Percentiles rank a stretch among this genome's conserved stretches.
These are phyloP conservation scores for Arremon aurantiirostris DNA, from an alignment of 2,797 vertebrate species.

Conservation along the genomic window DNA sequence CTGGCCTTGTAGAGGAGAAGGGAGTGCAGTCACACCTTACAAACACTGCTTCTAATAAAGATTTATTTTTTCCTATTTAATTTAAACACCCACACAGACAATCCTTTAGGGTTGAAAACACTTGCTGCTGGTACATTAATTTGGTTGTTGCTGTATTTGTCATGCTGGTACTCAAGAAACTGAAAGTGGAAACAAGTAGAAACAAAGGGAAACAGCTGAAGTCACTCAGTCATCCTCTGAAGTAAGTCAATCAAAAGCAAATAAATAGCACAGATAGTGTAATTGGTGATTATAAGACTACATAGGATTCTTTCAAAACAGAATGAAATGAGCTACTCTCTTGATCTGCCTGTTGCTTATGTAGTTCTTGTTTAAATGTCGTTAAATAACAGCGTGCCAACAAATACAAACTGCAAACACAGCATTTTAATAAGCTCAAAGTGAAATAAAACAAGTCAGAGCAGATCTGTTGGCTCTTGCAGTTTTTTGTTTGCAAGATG, in stretches of 20 bases:
- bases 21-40: not conserved
- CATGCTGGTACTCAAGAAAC: not conserved
- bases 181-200: not conserved
- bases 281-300: not conserved
- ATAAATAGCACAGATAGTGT: not conserved
- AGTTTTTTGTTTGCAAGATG: constrained; percentile 20
- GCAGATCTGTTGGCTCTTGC: constrained; percentile 21
- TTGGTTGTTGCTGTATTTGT: not conserved
- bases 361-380: constrained; percentile 15
- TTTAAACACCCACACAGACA: not conserved
- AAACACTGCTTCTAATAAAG: not conserved
- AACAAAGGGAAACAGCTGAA: not conserved
- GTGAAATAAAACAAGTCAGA: constrained; percentile 51
- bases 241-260: constrained; percentile 9
- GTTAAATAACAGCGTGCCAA: constrained; percentile 10
- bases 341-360: not conserved
- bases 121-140: constrained; percentile 1
- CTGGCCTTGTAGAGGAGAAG: not conserved
- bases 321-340: not conserved
- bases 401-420: constrained; percentile 45
- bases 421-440: constrained; percentile 51
- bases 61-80: not conserved
- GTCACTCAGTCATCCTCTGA: not conserved
- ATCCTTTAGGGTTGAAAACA: not conserved
- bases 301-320: not conserved